Percentiles rank a stretch among this genome's conserved stretches.
phyloP scores from a whole-genome alignment of 2,888 invertebrate genomes.

The Homarus gammarus region DNA sequence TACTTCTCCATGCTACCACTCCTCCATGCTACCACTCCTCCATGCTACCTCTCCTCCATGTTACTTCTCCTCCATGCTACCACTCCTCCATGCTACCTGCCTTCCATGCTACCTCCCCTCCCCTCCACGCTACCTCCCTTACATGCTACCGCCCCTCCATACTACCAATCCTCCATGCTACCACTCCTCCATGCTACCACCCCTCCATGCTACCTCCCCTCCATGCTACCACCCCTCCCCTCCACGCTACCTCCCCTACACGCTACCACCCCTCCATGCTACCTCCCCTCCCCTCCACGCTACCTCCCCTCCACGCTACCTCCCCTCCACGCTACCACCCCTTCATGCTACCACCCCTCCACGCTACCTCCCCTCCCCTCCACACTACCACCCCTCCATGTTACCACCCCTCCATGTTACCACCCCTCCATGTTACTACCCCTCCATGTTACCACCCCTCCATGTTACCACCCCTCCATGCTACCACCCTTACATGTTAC shows the following conservation, averaged over 20 bases:
- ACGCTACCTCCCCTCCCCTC: neutral
- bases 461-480: neutral
- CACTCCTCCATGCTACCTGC: too few species aligned
- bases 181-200: neutral
- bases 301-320: too few species aligned
- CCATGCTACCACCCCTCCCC: neutral
- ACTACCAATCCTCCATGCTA: too few species aligned
- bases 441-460: neutral
- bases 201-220: neutral
- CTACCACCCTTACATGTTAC: neutral
- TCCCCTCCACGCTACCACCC: too few species aligned
- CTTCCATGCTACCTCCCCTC: neutral
- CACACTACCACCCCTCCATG: neutral
- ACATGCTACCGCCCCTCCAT: too few species aligned
- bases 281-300: too few species aligned
- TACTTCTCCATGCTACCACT: too few species aligned
- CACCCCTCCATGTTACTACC: neutral
- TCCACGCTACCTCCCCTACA: neutral
- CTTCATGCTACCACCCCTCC: neutral
- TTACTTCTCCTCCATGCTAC: neutral
- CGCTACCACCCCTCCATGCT: neutral
- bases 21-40: neutral
- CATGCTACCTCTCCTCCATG: neutral
- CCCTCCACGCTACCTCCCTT: neutral
- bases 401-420: too few species aligned